Evolutionary conservation across 2,888 invertebrate genomes (phyloP), one percentile per base, ranked within the genome.

Genomic region (Heliothis peltigera): DNA sequence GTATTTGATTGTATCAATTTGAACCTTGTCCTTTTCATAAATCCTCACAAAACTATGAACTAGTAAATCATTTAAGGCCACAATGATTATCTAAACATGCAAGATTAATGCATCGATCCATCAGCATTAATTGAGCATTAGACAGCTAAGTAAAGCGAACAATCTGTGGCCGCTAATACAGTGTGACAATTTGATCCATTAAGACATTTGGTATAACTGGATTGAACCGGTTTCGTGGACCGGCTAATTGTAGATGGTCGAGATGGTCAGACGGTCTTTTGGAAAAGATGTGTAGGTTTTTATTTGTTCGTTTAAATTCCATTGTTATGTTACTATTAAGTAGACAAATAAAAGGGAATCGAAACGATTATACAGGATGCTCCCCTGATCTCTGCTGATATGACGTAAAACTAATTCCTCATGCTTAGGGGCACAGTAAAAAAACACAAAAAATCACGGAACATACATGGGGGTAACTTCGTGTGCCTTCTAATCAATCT

Each of bases 121-220:
- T 35, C 35, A 35, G 15, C 35, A 35, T 35, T 35, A 35, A 39
- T 39, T 15, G 5, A 15, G 39, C 39, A 15, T n/a, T 39, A n/a
- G 21, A 39, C 25, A 32, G 42, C 35, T 3, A 32, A 17, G 17
- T 43, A 51, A 25, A 68, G 62, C 44, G 21, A 0, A 44, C 28
- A 39, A 35, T 7, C 19, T 6, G 28, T 18, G 17, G 47, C 4
- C 35, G n/a, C 12, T 47, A 8, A 17, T 19, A 46, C n/a, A 25
- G 5, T 21, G 17, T 4, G 56, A 53, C 35, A 56, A 57, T 56
- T 44, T 28, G 28, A 57, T 69, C 56, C 56, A 53, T 53, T 63
- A 53, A 15, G 6, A 39, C 22, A n/a, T 44, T 52, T 35, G 48
- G 46, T 62, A 18, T 35, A 47, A 43, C 55, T 19, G 51, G 46